These are phyloP conservation scores for Gopherus flavomarginatus DNA, from an alignment of 2,113 vertebrate species.

Conservation along the genomic window DNA sequence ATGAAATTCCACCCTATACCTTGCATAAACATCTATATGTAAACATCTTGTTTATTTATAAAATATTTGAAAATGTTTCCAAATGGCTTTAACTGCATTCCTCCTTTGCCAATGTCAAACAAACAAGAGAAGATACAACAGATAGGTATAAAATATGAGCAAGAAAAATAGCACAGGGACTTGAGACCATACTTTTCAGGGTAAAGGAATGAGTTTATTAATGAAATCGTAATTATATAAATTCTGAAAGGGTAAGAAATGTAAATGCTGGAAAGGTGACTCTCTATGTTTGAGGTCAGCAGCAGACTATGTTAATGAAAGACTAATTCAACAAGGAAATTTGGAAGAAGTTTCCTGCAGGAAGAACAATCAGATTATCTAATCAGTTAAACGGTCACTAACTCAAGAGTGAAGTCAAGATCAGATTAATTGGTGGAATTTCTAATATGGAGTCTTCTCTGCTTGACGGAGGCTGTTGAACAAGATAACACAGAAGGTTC, in stretches of 20 bases:
- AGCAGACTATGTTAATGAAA: conserved; percentile 43
- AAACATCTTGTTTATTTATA: not conserved
- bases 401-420: conserved; percentile 41
- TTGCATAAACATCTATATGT: not conserved
- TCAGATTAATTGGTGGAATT: conserved; percentile 41
- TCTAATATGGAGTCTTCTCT: conserved; percentile 34
- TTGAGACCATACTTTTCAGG: not conserved
- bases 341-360: conserved; percentile 37
- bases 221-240: not conserved
- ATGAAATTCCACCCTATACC: not conserved
- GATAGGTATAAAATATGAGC: not conserved
- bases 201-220: not conserved
- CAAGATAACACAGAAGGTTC: not conserved
- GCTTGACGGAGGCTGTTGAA: not conserved
- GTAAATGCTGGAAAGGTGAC: conserved; percentile 20
- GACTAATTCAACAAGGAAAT: conserved; percentile 53
- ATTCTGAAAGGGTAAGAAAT: not conserved
- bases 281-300: not conserved
- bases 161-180: not conserved
- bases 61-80: not conserved
- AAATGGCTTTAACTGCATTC: not conserved
- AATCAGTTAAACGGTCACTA: too few species aligned
- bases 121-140: not conserved
- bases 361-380: conserved; percentile 33
- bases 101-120: not conserved